Base-by-base conservation (phyloP, 2,113 vertebrate species). In the Spilogale gracilis region DNA sequence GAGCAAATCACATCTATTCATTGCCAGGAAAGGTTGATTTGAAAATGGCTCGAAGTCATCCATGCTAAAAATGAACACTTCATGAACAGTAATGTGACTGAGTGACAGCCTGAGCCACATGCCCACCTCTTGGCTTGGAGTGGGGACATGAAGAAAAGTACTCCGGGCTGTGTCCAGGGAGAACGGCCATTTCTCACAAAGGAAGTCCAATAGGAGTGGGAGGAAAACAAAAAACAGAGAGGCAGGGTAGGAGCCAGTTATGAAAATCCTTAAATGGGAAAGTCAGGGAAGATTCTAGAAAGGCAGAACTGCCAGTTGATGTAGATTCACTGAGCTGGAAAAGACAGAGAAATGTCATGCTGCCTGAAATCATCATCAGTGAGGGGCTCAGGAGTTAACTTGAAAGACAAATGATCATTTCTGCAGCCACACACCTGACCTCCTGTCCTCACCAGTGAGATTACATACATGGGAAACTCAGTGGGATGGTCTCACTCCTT, bases 21-120 rank as follows among this genome's bases (percentile, higher is more conserved):
- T 89, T 80, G 76, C 96, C 83, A 58, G 84, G 74, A 95, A 97
- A 88, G 91, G 71, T 86, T 95, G 73, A 82, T 97, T 88, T 76
- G 90, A 86, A 95, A 96, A 96, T 65, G 38, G 90, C 78, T 81
- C 80, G 84, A 79, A 89, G 81, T 95, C 97, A 95, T 73, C 86
- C 80, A 48, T 76, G 69, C 78, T 94, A 63, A 95, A 97, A 95
- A 91, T 14, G 85, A 95, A 78, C 54, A 32, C 50, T 86, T 67
- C 79, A 30, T 10, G 78, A 79, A 9, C 17, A 52, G 20, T 63
- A 23, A 27, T 27, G 71, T 63, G 73, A 90, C 5, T 0, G 21
- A 52, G 73, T 52, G 45, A 63, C 73, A 52, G 88, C 27, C 88
- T 38, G 20, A 38, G 20, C 8, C 18, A 23, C 21, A 50, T 14